Base-by-base conservation (phyloP, 2,797 vertebrate genomes). In the Etheostoma perlongum region DNA sequence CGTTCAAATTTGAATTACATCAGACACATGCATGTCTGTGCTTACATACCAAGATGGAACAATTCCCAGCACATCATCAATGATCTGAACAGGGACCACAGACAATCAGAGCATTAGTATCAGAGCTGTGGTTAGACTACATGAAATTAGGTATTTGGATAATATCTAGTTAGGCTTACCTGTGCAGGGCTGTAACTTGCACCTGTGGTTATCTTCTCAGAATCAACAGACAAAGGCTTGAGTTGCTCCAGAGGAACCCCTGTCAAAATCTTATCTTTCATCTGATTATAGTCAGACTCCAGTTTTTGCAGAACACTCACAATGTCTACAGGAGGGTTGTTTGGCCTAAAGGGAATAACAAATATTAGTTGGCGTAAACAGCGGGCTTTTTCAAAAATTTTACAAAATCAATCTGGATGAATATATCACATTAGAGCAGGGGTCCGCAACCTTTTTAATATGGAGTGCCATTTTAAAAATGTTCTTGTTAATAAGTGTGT, bases 221-320 rank as follows among this genome's bases (percentile, higher is more conserved):
- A 81, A 75, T 92, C 87, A 15, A 94, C 88, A 33, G 83, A 89
- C 53, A 95, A 82, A 25, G 93, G 91, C 33, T 74, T 21, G 0
- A 95, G 91, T 5, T 92, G 59, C 70, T 92, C 88, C 76, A 95
- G 84, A 67, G 91, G 83, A 66, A 87, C 75, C 1, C 93, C 94
- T 19, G 71, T 70, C 55, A 90, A 74, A 69, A 95, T 85, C 79
- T 76, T 77, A 1, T 54, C 76, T 55, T 78, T 94, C 91, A 93
- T 92, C 48, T 86, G 62, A 5, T 64, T 60, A 59, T 90, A 95
- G 65, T 92, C 84, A 10, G 55, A 67, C 11, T 94, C 88, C 55
- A 96, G 84, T 19, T 78, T 83, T 15, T 91, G 83, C 15, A 94
- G 76, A 58, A 85, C 85, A 30, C 55, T 44, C 0, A 14, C 1